Evolutionary conservation across 2,797 vertebrate species (phyloP), one percentile per base, ranked within the genome.

Genomic region (Phoeniculus purpureus): DNA sequence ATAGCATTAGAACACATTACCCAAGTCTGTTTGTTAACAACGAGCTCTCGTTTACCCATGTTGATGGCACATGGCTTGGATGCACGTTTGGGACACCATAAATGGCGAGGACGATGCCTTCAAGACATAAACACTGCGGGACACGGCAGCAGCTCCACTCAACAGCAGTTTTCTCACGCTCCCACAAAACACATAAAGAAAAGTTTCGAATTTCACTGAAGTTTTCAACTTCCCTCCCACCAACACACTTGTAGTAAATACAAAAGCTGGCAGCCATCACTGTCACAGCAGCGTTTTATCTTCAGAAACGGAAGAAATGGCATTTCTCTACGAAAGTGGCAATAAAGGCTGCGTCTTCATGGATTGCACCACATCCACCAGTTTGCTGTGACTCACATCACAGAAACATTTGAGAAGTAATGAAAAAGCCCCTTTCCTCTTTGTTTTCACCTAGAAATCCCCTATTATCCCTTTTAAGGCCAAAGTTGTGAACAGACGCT

Each of bases 1-100:
- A 96, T 96, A 96, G 93, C 90, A 81, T 56, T 77, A 90, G 93
- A 92, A 95, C 92, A 59, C 27, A 12, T 96, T 95, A 95, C 94
- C 51, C 92, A 14, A 2, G 52, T 29, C 92, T 94, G 4, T 77
- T 94, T 87, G 93, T 89, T 92, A 94, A 90, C 59, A 9, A 90
- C 5, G 0, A 89, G 66, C 2, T 0, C 79, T 93, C 56, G 0
- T 85, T 89, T 93, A 51, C 50, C 81, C 94, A 8, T 20, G 47
- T 48, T 86, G 80, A 91, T 90, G 73, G 86, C 73, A 20, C 86
- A 73, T 12, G 47, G 79, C 59, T 85, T 54, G 81, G 86, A 89
- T 3, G 73, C 18, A 14, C 65, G 73, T 58, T 54, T n/a, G 80
- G 79, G 60, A 61, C 86, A 79, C 93, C 92, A 92, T 95, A 95